phyloP scores from a whole-genome alignment of 2,113 vertebrate species.

The Corydoras sp. region DNA sequence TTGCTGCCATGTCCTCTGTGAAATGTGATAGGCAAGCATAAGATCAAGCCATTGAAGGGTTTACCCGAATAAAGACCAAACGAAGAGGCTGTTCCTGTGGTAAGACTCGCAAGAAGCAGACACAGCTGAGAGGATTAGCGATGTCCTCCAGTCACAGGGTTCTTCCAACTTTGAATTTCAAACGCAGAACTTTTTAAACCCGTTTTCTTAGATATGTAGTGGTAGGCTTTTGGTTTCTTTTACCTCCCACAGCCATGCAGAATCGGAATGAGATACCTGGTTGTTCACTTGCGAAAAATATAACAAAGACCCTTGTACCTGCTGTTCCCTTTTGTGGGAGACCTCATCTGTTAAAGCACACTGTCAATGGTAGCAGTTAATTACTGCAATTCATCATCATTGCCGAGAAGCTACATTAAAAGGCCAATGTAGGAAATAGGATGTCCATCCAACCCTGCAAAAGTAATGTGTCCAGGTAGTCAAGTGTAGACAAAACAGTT shows the following conservation, averaged over 20 bases:
- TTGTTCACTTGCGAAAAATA: neutral
- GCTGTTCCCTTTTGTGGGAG: constrained; percentile 1
- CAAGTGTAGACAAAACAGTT: constrained; percentile 59
- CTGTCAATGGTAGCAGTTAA: constrained; percentile 72
- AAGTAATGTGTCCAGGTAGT: constrained; percentile 29
- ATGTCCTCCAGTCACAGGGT: constrained; percentile 21
- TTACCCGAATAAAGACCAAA: constrained; percentile 25
- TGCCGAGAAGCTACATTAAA: constrained; percentile 67
- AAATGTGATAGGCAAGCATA: constrained; percentile 21
- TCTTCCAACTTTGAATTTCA: neutral
- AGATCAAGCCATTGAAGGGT: constrained; percentile 25
- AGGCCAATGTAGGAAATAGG: constrained; percentile 46
- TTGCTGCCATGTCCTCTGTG: constrained; percentile 1
- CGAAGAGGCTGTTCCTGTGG: constrained; percentile 13
- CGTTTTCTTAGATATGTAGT: neutral
- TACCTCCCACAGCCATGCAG: neutral
- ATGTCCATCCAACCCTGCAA: constrained; percentile 4
- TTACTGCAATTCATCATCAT: constrained; percentile 77
- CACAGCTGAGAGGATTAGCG: constrained; percentile 33
- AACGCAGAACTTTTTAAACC: neutral
- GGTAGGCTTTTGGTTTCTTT: constrained; percentile 1
- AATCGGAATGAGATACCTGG: neutral
- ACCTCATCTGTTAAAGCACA: constrained; percentile 24
- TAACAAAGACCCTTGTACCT: constrained; percentile 11
- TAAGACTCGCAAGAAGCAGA: constrained; percentile 18